phyloP scores from a whole-genome alignment of 64 coral and sea anemone species.

The Actinia tenebrosa region DNA sequence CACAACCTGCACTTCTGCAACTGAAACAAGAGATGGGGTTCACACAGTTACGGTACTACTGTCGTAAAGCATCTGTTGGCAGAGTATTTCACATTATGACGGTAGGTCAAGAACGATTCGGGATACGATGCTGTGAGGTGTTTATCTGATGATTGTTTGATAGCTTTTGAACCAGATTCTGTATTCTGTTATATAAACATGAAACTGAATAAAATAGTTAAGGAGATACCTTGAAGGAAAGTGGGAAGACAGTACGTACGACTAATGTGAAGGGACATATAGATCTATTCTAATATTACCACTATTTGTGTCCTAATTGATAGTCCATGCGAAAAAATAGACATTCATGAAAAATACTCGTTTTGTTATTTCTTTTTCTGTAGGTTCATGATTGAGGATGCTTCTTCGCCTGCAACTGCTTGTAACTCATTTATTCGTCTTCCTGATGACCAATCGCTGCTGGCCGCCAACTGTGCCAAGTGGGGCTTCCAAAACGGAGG shows the following conservation, averaged over 20 bases:
- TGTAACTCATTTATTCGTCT: constrained; percentile 2
- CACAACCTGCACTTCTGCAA: neutral
- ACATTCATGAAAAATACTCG: neutral
- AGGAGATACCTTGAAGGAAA: too few relatives aligned
- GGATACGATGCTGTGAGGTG: neutral
- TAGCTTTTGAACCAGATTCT: too few relatives aligned
- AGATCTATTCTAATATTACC: too few relatives aligned
- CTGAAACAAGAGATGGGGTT: neutral
- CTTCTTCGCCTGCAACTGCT: neutral
- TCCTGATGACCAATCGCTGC: neutral
- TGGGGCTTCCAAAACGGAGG: constrained; percentile 7
- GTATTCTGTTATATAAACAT: too few relatives aligned
- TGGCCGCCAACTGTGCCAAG: constrained; percentile 33
- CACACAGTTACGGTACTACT: neutral
- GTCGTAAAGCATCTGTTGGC: neutral
- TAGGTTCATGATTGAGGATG: neutral
- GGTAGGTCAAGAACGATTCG: neutral
- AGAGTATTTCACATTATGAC: neutral
- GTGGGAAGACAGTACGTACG: too few relatives aligned
- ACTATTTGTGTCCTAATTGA: too few relatives aligned
- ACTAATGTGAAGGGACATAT: too few relatives aligned
- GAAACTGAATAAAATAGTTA: too few relatives aligned
- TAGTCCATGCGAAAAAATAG: too few relatives aligned
- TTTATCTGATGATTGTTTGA: neutral
- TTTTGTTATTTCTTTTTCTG: neutral